These are phyloP conservation scores for Trinorchestia longiramus DNA, from an alignment of 1,140 invertebrate genomes.

Conservation along the genomic window DNA sequence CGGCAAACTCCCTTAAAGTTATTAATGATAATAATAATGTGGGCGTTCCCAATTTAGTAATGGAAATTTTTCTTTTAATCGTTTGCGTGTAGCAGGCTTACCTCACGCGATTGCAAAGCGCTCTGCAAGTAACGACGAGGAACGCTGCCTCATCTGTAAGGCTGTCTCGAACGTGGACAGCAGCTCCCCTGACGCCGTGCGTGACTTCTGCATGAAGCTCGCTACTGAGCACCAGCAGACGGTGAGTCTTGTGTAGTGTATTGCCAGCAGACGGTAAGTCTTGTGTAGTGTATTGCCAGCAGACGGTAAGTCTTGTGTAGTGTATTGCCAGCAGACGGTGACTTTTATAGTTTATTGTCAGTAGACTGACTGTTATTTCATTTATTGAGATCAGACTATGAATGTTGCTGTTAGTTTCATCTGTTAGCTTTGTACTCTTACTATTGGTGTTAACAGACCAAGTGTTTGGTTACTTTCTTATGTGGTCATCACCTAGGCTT, in stretches of 20 bases:
- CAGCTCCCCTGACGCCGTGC: not conserved
- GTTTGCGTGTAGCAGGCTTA: not conserved
- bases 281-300: not conserved
- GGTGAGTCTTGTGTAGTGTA: not conserved
- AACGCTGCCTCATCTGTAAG: slow-evolving; percentile 16
- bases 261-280: not conserved
- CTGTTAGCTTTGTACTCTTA: too few species aligned
- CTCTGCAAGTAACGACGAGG: not conserved
- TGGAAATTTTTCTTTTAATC: not conserved
- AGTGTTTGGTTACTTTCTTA: too few species aligned
- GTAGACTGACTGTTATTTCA: too few species aligned
- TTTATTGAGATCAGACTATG: too few species aligned
- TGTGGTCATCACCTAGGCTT: too few species aligned
- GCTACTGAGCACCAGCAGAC: not conserved
- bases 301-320: not conserved
- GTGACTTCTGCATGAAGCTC: not conserved
- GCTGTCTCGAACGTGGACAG: not conserved
- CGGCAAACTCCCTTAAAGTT: not conserved
- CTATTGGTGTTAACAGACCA: too few species aligned
- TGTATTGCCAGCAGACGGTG: not conserved
- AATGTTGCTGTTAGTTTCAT: too few species aligned
- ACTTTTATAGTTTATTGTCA: too few species aligned
- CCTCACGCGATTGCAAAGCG: not conserved
- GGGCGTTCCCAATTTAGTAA: not conserved
- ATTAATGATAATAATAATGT: not conserved